Base-by-base conservation (phyloP, 2,113 vertebrate species). In the Ptilorrhoa leucosticta region DNA sequence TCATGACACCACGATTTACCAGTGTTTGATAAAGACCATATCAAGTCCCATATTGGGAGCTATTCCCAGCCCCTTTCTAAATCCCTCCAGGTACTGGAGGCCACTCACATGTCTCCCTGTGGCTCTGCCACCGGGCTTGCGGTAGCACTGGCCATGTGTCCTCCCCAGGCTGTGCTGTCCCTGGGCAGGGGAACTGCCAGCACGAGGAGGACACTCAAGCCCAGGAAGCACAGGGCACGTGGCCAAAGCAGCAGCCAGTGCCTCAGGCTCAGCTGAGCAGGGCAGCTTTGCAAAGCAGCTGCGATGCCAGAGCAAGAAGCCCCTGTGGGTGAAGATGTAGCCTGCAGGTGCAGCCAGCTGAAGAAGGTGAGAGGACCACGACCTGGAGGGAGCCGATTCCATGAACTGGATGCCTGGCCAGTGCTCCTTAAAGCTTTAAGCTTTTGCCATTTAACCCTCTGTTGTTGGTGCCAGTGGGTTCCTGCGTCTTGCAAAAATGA, bases 201-300 rank as follows among this genome's bases (percentile, higher is more conserved):
- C 51, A 53, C 0, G 2, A 33, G 21, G 75, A 93, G 75, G 51
- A 87, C 65, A 22, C 27, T 64, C 22, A n/a, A 70, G 40, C 39
- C 64, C 66, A 82, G 42, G 60, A 83, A 79, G 42, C 22, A 37
- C 65, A 69, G 37, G 40, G 35, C 48, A 56, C 1, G 2, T 37
- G 37, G 65, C 63, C 56, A 47, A 58, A 77, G 33, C 0, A 5
- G 42, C 17, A 26, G 7, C 30, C 48, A 44, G 11, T 17, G 37
- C 40, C 15, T 16, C 0, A 0, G 44, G 33, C 56, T 60, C 1
- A 3, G 71, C 40, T 70, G 28, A 65, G 33, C 6, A 1, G 44
- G 35, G 2, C 27, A 85, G 71, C 56, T 73, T 76, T 72, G 45
- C 64, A 63, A 85, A 56, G 27, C 75, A 64, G 28, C 54, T 73